phyloP scores from a whole-genome alignment of 2,113 vertebrate genomes.

The Prietella phreatophila region DNA sequence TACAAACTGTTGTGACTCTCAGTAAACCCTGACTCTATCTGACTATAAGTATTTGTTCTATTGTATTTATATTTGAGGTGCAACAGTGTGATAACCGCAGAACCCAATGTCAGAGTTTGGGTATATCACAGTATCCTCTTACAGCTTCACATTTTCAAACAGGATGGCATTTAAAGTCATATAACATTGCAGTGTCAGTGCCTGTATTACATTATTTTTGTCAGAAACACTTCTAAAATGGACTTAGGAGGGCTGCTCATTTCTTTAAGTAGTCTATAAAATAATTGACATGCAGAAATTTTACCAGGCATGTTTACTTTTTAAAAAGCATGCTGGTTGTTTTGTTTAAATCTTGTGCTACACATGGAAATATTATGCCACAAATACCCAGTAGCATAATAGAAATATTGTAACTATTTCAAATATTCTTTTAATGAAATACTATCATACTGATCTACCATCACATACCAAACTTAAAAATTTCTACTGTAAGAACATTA shows the following conservation, averaged over 20 bases:
- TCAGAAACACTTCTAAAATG: not conserved
- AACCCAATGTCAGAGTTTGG: not conserved
- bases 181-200: not conserved
- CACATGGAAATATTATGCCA: not conserved
- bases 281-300: not conserved
- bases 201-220: not conserved
- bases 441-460: not conserved
- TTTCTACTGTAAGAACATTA: not conserved
- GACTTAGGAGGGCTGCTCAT: not conserved
- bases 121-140: not conserved
- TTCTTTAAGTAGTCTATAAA: not conserved
- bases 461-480: not conserved
- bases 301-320: not conserved
- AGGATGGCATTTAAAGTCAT: not conserved
- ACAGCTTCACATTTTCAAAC: not conserved
- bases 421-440: not conserved
- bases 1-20: not conserved
- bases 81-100: not conserved
- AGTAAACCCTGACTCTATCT: not conserved
- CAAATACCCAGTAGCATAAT: not conserved
- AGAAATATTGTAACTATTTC: not conserved
- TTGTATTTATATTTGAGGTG: not conserved
- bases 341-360: not conserved
- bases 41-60: not conserved
- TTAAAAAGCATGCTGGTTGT: not conserved